Conservation (phyloP, 2,113 vertebrate genomes). For the Sorex fumeus region DNA sequence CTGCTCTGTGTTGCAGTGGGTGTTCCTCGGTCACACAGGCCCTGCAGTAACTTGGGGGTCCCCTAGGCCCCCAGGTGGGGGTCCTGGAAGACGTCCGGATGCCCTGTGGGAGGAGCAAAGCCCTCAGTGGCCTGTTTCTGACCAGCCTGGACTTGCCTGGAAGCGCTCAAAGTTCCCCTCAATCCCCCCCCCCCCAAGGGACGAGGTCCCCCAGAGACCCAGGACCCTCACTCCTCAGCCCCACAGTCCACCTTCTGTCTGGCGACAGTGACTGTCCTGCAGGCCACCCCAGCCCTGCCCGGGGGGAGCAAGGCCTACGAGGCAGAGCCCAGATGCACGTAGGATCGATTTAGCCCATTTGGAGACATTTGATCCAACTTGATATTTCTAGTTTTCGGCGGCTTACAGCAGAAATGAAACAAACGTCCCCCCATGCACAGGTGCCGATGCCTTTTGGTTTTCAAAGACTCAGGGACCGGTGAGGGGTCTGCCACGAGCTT, state of each 20-base stretch:
- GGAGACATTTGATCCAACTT: constrained; percentile 72
- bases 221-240: constrained; percentile 26
- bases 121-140: no score
- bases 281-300: background rate
- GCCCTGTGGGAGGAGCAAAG: no score
- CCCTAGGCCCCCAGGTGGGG: no score
- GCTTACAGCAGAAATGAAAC: constrained; percentile 74
- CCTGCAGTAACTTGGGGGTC: no score
- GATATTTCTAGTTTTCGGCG: constrained; percentile 69
- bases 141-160: no score
- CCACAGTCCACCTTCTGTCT: constrained; percentile 61
- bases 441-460: constrained; percentile 64
- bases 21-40: no score
- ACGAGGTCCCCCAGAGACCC: background rate
- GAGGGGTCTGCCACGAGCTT: constrained; percentile 39
- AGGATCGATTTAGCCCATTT: constrained; percentile 63
- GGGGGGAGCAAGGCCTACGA: background rate
- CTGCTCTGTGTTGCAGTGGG: no score
- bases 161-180: no score
- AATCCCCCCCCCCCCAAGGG: background rate
- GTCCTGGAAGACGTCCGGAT: no score
- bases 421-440: constrained; percentile 71
- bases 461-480: constrained; percentile 71
- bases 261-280: constrained; percentile 64
- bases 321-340: constrained; percentile 62